Evolutionary conservation across 1,140 invertebrate species (phyloP).

Genomic region (Meloidogyne hapla): DNA sequence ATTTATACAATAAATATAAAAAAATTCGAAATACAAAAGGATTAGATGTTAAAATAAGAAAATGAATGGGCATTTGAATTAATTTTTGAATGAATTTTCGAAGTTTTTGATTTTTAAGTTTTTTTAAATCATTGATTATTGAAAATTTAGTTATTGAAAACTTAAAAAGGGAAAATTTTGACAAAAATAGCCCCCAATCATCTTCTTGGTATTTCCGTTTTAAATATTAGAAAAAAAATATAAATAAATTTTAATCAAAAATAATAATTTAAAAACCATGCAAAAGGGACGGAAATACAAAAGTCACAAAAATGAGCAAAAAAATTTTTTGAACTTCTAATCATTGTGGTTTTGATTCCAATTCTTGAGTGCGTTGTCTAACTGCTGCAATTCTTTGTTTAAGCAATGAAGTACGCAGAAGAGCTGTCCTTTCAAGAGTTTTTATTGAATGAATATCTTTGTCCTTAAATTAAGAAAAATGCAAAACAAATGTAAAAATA

Average conservation of each 20-base stretch:
- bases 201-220: neutral
- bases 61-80: neutral
- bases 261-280: neutral
- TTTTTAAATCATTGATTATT: no score
- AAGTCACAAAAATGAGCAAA: neutral
- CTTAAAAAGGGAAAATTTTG: no score
- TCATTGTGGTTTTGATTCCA: conserved; percentile 22
- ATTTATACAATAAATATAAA: neutral
- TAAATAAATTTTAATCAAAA: neutral
- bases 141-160: no score
- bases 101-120: no score
- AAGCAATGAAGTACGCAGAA: conserved; percentile 29
- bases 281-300: conserved; percentile 1
- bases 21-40: neutral
- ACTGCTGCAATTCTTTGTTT: conserved; percentile 21
- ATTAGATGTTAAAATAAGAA: neutral
- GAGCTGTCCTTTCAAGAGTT: conserved; percentile 28
- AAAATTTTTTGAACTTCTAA: neutral
- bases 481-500: no score
- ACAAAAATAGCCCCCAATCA: neutral
- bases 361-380: conserved; percentile 16
- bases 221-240: neutral
- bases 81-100: neutral
- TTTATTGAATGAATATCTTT: conserved; percentile 33
- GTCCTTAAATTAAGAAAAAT: conserved; percentile 23